phyloP scores from a whole-genome alignment of 1,140 invertebrate genomes.

The Drosophila triauraria region DNA sequence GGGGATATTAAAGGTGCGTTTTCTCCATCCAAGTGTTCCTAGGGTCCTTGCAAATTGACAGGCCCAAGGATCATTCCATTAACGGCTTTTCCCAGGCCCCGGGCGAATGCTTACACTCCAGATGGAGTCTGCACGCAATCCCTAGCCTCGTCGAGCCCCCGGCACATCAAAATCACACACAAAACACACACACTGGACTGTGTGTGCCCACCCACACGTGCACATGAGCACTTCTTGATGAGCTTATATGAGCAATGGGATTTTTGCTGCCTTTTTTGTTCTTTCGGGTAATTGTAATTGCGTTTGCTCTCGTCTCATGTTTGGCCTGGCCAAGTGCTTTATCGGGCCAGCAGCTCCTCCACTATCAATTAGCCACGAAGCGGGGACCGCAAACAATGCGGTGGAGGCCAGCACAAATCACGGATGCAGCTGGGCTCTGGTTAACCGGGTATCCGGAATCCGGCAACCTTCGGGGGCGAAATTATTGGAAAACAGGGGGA shows the following conservation, averaged over 20 bases:
- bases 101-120: slow-evolving; percentile 39
- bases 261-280: slow-evolving; percentile 53
- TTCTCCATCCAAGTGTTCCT: slow-evolving; percentile 1
- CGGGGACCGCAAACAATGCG: slow-evolving; percentile 17
- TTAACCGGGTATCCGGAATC: slow-evolving; percentile 1
- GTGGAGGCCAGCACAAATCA: slow-evolving; percentile 16
- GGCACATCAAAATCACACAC: slow-evolving; percentile 21
- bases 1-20: slow-evolving; percentile 21
- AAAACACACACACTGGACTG: slow-evolving; percentile 5
- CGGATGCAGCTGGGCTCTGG: slow-evolving; percentile 11
- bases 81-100: slow-evolving; percentile 34
- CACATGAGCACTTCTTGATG: slow-evolving; percentile 53
- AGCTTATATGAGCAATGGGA: slow-evolving; percentile 62
- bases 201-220: slow-evolving; percentile 14
- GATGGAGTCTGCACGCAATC: slow-evolving; percentile 46
- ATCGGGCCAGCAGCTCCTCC: slow-evolving; percentile 15
- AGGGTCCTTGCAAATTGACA: slow-evolving; percentile 27
- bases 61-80: slow-evolving; percentile 41
- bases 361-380: slow-evolving; percentile 38
- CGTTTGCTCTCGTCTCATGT: slow-evolving; percentile 47
- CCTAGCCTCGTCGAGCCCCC: slow-evolving; percentile 11
- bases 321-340: slow-evolving; percentile 39
- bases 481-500: not conserved
- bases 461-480: not conserved
- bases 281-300: slow-evolving; percentile 71